Evolutionary conservation across 2,797 vertebrate species (phyloP).

Genomic region (Malacoctenus gilli): DNA sequence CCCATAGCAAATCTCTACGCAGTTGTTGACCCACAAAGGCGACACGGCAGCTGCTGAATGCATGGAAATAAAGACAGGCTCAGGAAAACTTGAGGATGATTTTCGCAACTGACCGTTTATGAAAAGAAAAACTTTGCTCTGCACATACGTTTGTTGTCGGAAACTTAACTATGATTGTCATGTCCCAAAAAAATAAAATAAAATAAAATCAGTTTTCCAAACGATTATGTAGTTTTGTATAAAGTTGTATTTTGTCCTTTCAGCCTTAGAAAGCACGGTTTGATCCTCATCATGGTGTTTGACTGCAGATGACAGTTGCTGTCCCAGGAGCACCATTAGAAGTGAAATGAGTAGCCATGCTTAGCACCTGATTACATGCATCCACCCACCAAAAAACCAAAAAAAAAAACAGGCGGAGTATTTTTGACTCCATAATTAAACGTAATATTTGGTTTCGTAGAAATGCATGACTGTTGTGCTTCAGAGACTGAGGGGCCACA

Average conservation of each 20-base stretch:
- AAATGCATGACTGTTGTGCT: too few relatives aligned
- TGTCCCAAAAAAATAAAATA: background rate
- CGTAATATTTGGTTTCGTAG: too few relatives aligned
- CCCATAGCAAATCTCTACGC: background rate
- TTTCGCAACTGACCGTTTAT: too few relatives aligned
- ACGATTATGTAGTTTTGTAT: background rate
- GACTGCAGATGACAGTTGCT: constrained; percentile 35
- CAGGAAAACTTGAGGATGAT: too few relatives aligned
- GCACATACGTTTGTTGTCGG: background rate
- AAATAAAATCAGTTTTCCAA: background rate
- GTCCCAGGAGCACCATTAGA: constrained; percentile 62
- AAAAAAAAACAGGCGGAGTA: constrained; percentile 28
- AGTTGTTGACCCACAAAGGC: background rate
- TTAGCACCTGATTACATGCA: constrained; percentile 32
- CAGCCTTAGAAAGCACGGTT: constrained; percentile 16
- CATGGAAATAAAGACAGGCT: background rate
- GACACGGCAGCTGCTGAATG: background rate
- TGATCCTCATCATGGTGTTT: constrained; percentile 25
- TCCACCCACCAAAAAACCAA: background rate
- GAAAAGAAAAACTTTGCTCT: background rate
- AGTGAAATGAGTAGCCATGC: constrained; percentile 32
- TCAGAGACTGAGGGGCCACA: too few relatives aligned
- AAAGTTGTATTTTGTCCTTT: constrained; percentile 1
- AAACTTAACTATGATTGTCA: background rate
- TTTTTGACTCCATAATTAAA: constrained; percentile 2